Evolutionary conservation across 2,888 invertebrate species (phyloP), one percentile per base, ranked within the genome.

Genomic region (Deilephila porcellus): DNA sequence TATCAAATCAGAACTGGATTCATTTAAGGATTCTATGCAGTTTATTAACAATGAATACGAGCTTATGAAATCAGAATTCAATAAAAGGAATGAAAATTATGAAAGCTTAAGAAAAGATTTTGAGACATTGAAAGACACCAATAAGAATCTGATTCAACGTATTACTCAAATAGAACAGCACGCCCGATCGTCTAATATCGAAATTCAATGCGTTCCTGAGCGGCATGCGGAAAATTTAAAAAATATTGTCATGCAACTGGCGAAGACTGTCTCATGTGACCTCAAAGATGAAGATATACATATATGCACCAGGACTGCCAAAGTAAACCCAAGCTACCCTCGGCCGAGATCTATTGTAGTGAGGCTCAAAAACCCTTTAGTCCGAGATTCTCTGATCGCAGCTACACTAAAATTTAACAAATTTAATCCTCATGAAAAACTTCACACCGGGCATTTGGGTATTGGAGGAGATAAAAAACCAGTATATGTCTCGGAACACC

Each of bases 401-500:
- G 60, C 37, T n/a, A 59, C 59, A 14, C 17, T 59, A 5, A 60
- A 60, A 37, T 71, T 60, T 20, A 71, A 71, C 5, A 59, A 71
- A 29, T 14, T 45, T 25, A 52, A 70, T 25, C 71, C 34, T 34
- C 71, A 6, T 60, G 71, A 75, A 4, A 74, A 76, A n/a, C 72
- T 76, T 1, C 71, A 72, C 25, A 60, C 52, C 11, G 32, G 62
- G 0, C 74, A 74, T 7, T 32, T 77, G 5, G 74, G 76, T 0
- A 53, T 73, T 1, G 71, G 70, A 14, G 74, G 73, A 0, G n/a
- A 59, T 0, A 74, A 37, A 11, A 60, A 17, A 3, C 75, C 75
- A 0, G 67, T 78, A 0, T 78, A 4, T 52, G 72, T 77, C 1
- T 14, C 59, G 0, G 75, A 76, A 60, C 76, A 77, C 52, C 37